Conservation (phyloP, 2,888 invertebrate species). For the Tricholauxania praeusta region DNA sequence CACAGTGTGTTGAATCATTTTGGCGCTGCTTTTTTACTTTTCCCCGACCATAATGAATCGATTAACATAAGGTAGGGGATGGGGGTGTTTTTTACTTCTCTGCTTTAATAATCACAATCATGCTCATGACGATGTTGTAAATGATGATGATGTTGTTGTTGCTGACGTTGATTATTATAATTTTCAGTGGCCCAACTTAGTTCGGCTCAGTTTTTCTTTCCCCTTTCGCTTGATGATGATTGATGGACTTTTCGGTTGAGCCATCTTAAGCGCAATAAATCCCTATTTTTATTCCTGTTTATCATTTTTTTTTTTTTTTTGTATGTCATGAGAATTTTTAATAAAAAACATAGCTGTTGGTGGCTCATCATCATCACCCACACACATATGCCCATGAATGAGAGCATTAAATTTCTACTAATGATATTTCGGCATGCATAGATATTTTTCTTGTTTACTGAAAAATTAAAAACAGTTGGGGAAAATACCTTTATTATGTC, state of each 20-base stretch:
- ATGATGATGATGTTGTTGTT: slow-evolving; percentile 7
- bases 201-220: slow-evolving; percentile 17
- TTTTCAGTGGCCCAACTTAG: slow-evolving; percentile 40
- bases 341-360: slow-evolving; percentile 32
- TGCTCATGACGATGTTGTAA: slow-evolving; percentile 5
- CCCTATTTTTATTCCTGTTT: slow-evolving; percentile 48
- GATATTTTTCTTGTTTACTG: background rate
- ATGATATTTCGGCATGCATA: background rate
- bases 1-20: background rate
- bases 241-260: slow-evolving; percentile 44
- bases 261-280: slow-evolving; percentile 50
- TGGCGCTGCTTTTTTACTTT: background rate
- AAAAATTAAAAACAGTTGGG: background rate
- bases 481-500: background rate
- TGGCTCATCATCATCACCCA: background rate
- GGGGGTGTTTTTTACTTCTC: slow-evolving; percentile 28
- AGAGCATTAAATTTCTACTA: background rate
- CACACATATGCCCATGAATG: background rate
- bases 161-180: slow-evolving; percentile 51
- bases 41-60: slow-evolving; percentile 46
- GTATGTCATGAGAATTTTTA: slow-evolving; percentile 44
- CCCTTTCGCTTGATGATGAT: slow-evolving; percentile 35
- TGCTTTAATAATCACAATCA: slow-evolving; percentile 45
- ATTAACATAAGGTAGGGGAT: slow-evolving; percentile 40
- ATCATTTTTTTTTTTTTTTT: slow-evolving; percentile 41